Evolutionary conservation across 2,113 vertebrate species (phyloP), one percentile per base, ranked within the genome.

Genomic region (cat (Felis catus)): DNA sequence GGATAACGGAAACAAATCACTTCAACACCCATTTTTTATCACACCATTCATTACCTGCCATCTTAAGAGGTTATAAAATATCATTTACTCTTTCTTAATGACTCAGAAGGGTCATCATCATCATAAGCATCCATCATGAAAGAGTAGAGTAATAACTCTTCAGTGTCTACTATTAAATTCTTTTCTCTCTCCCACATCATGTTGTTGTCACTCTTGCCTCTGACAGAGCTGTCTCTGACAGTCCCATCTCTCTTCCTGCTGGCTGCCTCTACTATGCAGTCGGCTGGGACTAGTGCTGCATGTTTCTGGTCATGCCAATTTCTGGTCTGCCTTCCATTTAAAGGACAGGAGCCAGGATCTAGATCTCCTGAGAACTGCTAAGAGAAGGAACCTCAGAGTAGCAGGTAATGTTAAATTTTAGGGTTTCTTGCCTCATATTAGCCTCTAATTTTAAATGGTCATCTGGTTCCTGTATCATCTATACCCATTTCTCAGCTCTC

Each of bases 371-470:
- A 41, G 51, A 82, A 86, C 0, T 68, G 66, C 80, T 81, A 82
- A 70, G 55, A 94, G 53, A 53, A 96, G 16, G 66, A 98, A 97
- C 23, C 41, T 89, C n/a, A 58, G 45, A 63, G 73, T 71, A 93
- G 33, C 9, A 31, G 68, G 58, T 9, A 61, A n/a, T 5, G n/a
- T 58, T 93, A 91, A 63, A 81, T 79, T 88, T 48, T 68, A 80
- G 13, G 71, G 21, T 81, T 61, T 93, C 81, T 66, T 88, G 78
- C 31, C 16, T 91, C 45, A 15, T 29, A 39, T 53, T 27, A 89
- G 55, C 21, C 45, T 86, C 63, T 68, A 76, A 70, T 82, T 96
- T 74, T 53, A 88, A 91, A 90, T 65, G 82, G 15, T 36, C 41
- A 58, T 33, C 39, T 70, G 78, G n/a, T 15, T 80, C 74, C 61